Evolutionary conservation across 2,113 vertebrate genomes (phyloP).

Genomic region (Oenanthe oenanthe): DNA sequence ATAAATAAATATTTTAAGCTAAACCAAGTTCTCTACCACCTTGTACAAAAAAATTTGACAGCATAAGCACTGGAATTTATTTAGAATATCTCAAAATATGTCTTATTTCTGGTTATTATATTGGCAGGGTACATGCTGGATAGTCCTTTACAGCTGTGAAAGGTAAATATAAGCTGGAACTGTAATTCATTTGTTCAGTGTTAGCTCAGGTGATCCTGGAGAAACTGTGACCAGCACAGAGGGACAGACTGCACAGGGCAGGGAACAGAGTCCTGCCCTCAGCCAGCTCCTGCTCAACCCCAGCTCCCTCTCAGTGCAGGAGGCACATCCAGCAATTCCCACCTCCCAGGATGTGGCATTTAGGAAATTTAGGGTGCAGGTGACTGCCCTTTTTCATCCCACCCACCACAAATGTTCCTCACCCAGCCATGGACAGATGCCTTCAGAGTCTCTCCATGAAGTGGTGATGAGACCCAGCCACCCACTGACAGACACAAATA

Average conservation of each 20-base stretch:
- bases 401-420: neutral
- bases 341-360: rapidly evolving
- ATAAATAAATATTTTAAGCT: neutral
- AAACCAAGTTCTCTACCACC: neutral
- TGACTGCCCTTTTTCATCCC: neutral
- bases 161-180: neutral
- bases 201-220: neutral
- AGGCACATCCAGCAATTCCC: neutral
- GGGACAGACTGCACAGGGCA: neutral
- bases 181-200: neutral
- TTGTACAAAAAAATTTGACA: neutral
- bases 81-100: neutral
- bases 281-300: neutral
- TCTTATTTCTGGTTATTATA: neutral
- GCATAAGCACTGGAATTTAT: neutral
- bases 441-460: rapidly evolving
- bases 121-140: neutral
- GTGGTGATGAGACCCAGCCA: neutral
- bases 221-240: neutral
- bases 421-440: neutral
- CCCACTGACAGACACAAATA: neutral
- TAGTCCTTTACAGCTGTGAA: neutral
- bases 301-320: rapidly evolving
- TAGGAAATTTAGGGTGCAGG: neutral
- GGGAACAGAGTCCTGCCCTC: neutral